Evolutionary conservation across 2,113 vertebrate species (phyloP).

Genomic region (Rhinopomastus cyanomelas): DNA sequence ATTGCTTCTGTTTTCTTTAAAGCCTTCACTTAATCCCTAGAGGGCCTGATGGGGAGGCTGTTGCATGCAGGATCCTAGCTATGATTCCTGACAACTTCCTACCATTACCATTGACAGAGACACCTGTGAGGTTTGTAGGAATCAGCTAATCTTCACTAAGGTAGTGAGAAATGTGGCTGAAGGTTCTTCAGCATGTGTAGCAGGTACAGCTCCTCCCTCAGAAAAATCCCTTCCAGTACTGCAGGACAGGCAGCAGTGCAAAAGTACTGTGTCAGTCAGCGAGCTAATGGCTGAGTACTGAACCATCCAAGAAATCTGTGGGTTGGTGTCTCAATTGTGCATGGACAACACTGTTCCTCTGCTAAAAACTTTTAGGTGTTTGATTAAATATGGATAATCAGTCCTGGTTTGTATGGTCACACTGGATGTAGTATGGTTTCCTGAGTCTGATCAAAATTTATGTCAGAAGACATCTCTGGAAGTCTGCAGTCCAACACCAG

Average conservation of each 20-base stretch:
- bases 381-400: not conserved
- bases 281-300: not conserved
- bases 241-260: not conserved
- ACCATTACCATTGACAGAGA: not conserved
- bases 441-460: not conserved
- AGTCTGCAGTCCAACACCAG: not conserved
- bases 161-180: not conserved
- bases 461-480: not conserved
- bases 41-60: not conserved
- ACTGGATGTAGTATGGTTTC: not conserved
- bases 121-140: not conserved
- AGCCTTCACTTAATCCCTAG: not conserved
- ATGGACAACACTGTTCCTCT: not conserved
- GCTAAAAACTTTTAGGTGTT: not conserved
- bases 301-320: not conserved
- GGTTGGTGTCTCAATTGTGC: not conserved
- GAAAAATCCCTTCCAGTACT: not conserved
- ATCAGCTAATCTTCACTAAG: not conserved
- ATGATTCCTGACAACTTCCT: not conserved
- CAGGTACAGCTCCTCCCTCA: not conserved
- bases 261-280: not conserved
- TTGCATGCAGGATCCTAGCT: not conserved
- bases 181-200: not conserved
- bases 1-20: not conserved
- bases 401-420: not conserved